phyloP scores from a whole-genome alignment of 1,140 invertebrate genomes.

The Bombus cullumanus region DNA sequence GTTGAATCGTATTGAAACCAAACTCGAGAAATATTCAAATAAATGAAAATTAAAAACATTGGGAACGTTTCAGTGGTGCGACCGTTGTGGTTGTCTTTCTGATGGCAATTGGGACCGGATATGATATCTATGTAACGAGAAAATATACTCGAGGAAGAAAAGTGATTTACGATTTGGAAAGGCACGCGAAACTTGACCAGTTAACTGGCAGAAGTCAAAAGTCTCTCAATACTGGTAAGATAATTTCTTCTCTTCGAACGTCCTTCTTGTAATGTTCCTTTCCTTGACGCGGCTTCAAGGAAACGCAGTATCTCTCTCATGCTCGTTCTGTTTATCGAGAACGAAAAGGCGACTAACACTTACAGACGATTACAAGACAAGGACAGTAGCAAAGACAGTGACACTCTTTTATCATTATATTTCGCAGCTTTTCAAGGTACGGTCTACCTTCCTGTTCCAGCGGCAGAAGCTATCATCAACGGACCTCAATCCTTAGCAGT shows the following conservation, averaged over 20 bases:
- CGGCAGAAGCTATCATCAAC: slow-evolving; percentile 69
- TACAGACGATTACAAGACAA: slow-evolving; percentile 59
- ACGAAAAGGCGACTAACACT: slow-evolving; percentile 43
- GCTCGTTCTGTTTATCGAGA: background rate
- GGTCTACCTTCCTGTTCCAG: slow-evolving; percentile 80
- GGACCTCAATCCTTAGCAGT: slow-evolving; percentile 58
- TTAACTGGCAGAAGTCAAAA: slow-evolving; percentile 72
- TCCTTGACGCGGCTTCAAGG: too few species aligned
- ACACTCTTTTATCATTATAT: slow-evolving; percentile 69
- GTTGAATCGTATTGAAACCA: slow-evolving; percentile 57
- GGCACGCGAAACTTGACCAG: slow-evolving; percentile 78
- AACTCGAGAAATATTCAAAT: background rate
- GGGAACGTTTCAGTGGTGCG: slow-evolving; percentile 83
- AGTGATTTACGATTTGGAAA: slow-evolving; percentile 77
- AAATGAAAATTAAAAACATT: slow-evolving; percentile 17
- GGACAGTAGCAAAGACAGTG: slow-evolving; percentile 62
- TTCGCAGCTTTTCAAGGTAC: slow-evolving; percentile 76
- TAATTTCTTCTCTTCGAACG: background rate
- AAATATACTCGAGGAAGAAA: slow-evolving; percentile 65
- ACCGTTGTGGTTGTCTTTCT: slow-evolving; percentile 83
- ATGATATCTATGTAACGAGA: slow-evolving; percentile 78
- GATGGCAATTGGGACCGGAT: slow-evolving; percentile 84
- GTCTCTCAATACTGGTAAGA: slow-evolving; percentile 73
- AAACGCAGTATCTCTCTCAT: background rate
- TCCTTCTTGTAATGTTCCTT: background rate